Conservation (phyloP, 2,888 invertebrate species). For the Ischnus inquisitorius region DNA sequence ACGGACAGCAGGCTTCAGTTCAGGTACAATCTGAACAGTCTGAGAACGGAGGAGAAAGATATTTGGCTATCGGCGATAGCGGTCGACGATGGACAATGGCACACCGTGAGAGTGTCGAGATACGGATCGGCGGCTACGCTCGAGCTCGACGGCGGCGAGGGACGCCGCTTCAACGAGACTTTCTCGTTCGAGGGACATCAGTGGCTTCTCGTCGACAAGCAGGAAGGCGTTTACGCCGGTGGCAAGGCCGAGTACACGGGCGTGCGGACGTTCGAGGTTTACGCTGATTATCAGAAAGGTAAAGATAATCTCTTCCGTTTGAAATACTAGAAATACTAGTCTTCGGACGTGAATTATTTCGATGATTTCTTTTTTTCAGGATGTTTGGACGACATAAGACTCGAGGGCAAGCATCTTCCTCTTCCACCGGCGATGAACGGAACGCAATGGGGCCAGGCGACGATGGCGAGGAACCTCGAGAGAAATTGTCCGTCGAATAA, state of each 20-base stretch:
- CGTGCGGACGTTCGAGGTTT: conserved; percentile 96
- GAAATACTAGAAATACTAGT: too few species aligned
- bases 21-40: conserved; percentile 96
- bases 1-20: conserved; percentile 96
- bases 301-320: conserved; percentile 75
- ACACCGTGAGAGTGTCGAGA: conserved; percentile 95
- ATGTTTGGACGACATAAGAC: conserved; percentile 93
- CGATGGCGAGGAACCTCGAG: conserved; percentile 96
- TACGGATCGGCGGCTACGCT: conserved; percentile 97
- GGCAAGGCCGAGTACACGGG: conserved; percentile 98
- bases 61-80: conserved; percentile 96
- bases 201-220: conserved; percentile 96
- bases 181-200: conserved; percentile 96
- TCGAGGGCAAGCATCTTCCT: conserved; percentile 98
- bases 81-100: conserved; percentile 99
- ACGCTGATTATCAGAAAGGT: conserved; percentile 97
- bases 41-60: conserved; percentile 95
- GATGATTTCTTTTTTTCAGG: too few species aligned
- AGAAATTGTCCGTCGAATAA: conserved; percentile 97
- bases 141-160: conserved; percentile 98
- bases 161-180: conserved; percentile 96
- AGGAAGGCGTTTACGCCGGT: conserved; percentile 97
- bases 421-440: conserved; percentile 98
- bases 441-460: conserved; percentile 98
- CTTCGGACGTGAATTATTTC: too few species aligned